Conservation (phyloP, 2,888 invertebrate species). For the Drosophila kanekoi region DNA sequence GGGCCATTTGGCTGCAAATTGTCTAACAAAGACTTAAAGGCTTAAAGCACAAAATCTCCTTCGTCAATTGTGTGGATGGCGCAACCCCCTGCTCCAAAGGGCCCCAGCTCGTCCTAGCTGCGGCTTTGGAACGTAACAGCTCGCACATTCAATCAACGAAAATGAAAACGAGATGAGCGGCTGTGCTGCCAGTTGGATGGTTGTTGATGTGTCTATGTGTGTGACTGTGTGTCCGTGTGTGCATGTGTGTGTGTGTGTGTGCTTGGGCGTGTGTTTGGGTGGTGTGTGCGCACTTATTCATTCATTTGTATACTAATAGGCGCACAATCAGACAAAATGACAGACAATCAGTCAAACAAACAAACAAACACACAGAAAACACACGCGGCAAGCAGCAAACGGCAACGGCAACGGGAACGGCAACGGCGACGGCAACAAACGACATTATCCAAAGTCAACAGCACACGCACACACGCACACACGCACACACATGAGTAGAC, state of each 20-base stretch:
- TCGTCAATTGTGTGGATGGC: constrained; percentile 51
- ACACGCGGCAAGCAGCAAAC: constrained; percentile 14
- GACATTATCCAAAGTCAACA: constrained; percentile 79
- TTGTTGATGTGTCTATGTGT: constrained; percentile 10
- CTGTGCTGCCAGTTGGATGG: constrained; percentile 4
- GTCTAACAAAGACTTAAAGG: constrained; percentile 78
- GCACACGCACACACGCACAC: constrained; percentile 44
- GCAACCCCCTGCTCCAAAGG: not conserved
- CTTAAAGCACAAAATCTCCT: constrained; percentile 75
- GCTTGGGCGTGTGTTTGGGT: constrained; percentile 2
- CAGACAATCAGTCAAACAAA: constrained; percentile 74
- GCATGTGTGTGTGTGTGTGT: constrained; percentile 5
- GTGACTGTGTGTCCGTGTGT: constrained; percentile 10
- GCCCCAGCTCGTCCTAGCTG: constrained; percentile 2
- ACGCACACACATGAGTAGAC: constrained; percentile 18
- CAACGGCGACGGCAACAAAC: constrained; percentile 60
- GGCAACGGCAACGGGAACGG: not conserved
- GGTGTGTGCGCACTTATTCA: constrained; percentile 69
- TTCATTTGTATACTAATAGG: constrained; percentile 79
- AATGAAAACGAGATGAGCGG: constrained; percentile 58
- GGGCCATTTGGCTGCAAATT: constrained; percentile 63
- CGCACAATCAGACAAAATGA: constrained; percentile 77
- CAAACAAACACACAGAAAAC: constrained; percentile 47
- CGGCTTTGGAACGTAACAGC: constrained; percentile 42
- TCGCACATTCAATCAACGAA: constrained; percentile 74